A percentile compares a stretch with the other conserved stretches of the same genome.
These are phyloP conservation scores for Hemibagrus wyckioides DNA, from an alignment of 2,113 vertebrate genomes.

Conservation along the genomic window DNA sequence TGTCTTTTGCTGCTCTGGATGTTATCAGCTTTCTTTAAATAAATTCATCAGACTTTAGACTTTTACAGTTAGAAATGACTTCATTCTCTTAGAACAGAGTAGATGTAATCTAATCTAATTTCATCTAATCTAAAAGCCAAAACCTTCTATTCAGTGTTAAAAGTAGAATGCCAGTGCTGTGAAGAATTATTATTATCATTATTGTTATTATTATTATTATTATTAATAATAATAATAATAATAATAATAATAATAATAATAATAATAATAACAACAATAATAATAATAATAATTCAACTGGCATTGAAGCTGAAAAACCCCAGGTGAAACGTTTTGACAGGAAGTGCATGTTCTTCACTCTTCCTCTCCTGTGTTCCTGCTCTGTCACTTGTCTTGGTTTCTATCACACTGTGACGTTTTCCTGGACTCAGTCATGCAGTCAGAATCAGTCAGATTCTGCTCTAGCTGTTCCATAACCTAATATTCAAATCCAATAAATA, in stretches of 20 bases:
- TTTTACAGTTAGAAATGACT: background rate
- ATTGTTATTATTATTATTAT: too few relatives aligned
- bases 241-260: too few relatives aligned
- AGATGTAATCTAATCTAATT: too few relatives aligned
- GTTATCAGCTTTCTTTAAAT: background rate
- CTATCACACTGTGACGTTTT: background rate
- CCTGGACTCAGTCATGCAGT: background rate
- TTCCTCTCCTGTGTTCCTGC: background rate
- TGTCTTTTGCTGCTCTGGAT: background rate
- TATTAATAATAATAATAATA: too few relatives aligned
- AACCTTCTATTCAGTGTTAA: too few relatives aligned
- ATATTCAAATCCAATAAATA: too few relatives aligned
- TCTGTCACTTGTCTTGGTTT: background rate
- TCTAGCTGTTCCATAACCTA: background rate
- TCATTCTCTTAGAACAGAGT: too few relatives aligned
- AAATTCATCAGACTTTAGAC: background rate
- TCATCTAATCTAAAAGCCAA: too few relatives aligned
- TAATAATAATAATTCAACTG: too few relatives aligned
- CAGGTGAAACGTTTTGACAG: background rate
- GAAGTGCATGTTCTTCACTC: background rate
- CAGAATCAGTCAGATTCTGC: background rate
- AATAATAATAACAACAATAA: too few relatives aligned
- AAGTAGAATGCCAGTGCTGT: too few relatives aligned
- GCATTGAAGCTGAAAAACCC: background rate
- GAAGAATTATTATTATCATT: too few relatives aligned